These are phyloP conservation scores for Cyaniris semiargus DNA, from an alignment of 2,888 invertebrate species.

Conservation along the genomic window DNA sequence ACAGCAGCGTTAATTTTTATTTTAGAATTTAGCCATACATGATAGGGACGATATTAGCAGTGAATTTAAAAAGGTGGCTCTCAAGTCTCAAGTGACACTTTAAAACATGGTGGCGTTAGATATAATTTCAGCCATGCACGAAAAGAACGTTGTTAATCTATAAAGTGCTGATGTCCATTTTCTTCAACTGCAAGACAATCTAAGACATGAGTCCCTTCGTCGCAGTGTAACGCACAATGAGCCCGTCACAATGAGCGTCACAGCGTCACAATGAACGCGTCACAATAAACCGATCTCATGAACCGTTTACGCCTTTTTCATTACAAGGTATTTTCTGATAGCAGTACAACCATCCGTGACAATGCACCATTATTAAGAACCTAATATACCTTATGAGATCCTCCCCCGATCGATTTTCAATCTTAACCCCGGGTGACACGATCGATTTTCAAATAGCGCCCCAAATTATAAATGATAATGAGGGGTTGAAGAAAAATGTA, in stretches of 20 bases:
- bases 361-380: conserved; percentile 71
- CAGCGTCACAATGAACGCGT: conserved; percentile 41
- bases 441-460: conserved; percentile 1
- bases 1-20: no score
- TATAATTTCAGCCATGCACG: no score
- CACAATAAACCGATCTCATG: conserved; percentile 47
- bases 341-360: conserved; percentile 56
- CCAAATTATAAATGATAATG: conserved; percentile 17
- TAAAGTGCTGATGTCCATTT: conserved; percentile 48
- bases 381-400: conserved; percentile 62
- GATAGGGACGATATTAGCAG: no score
- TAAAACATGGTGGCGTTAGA: no score
- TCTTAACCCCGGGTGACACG: background rate
- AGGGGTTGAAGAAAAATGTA: background rate
- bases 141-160: no score
- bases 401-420: conserved; percentile 37
- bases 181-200: conserved; percentile 79
- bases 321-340: conserved; percentile 64
- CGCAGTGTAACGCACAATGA: conserved; percentile 15
- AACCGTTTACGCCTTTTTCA: conserved; percentile 52
- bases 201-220: background rate
- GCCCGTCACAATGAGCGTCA: conserved; percentile 35
- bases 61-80: no score
- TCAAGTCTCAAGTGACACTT: no score
- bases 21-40: no score